Base-by-base conservation (phyloP, 2,888 invertebrate species). In the Dugesia japonica region DNA sequence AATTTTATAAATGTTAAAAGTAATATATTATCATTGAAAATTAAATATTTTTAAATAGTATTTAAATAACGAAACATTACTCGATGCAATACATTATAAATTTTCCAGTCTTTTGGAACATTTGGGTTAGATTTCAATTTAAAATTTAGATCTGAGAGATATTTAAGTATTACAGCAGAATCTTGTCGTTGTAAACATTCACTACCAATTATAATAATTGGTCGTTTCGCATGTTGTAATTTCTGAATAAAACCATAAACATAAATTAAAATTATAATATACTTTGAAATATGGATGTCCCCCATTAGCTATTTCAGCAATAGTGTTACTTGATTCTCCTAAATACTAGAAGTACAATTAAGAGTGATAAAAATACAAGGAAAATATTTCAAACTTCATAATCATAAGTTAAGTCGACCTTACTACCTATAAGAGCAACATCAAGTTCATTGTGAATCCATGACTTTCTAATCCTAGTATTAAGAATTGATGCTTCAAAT, bases 401-500 rank as follows among this genome's bases (percentile, higher is more conserved):
- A 0, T 92, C 89, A 83, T 97, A 98, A 0, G 91, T 91, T 77
- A 98, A 87, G 85, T 98, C 93, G 7, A 97, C 89, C 82, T 91
- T 87, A 0, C 93, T 90, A 13, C 95, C 95, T 81, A 98, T 88
- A 42, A 92, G 85, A 0, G 91, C 95, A 71, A 98, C 87, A 76
- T 87, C 86, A 23, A 91, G 88, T 83, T 97, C 94, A 84, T 92
- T 92, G 83, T 95, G 92, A n/a, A 97, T 87, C 86, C 90, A 97
- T 78, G 23, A 72, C 71, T 75, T 99, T 78, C 98, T 89, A 79
- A 99, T 89, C 81, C 98, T 89, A 0, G 97, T 90, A 86, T 98
- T 98, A 78, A 99, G 87, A 31, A 98, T 86, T 0, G 98, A 95
- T 56, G 98, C 97, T 86, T 98, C 98, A 84, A 91, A 93, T 75